Conservation (phyloP, 1,140 invertebrate genomes). For the Tetramorium simillimum region DNA sequence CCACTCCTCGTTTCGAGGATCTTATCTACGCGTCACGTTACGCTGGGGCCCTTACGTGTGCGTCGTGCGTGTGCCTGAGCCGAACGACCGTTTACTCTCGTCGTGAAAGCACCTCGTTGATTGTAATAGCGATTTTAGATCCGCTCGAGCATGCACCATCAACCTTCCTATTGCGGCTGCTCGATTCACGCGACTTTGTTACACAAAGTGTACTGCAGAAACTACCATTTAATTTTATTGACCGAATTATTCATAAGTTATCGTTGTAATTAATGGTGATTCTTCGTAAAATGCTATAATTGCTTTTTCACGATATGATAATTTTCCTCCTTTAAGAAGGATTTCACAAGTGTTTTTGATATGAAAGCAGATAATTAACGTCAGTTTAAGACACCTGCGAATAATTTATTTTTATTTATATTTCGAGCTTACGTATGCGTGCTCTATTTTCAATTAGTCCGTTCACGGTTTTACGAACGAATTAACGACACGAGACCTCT, state of each 20-base stretch:
- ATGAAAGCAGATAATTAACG: neutral
- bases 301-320: neutral
- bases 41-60: conserved; percentile 64
- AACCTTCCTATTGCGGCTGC: neutral
- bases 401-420: neutral
- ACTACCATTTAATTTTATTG: neutral
- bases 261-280: neutral
- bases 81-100: conserved; percentile 68
- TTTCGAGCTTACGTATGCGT: neutral
- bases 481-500: conserved; percentile 38
- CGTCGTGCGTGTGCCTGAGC: conserved; percentile 61
- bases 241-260: neutral
- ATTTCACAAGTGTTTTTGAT: neutral
- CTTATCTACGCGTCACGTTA: conserved; percentile 78
- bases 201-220: neutral
- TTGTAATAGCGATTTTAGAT: conserved; percentile 76
- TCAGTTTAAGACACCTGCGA: neutral
- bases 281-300: neutral
- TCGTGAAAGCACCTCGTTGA: conserved; percentile 70
- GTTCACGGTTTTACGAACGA: conserved; percentile 49
- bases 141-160: conserved; percentile 25
- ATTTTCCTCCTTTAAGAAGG: neutral
- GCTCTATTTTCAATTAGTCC: conserved; percentile 13
- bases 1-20: conserved; percentile 62
- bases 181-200: neutral